Conservation (phyloP, 2,888 invertebrate species). For the Encarsia formosa region DNA sequence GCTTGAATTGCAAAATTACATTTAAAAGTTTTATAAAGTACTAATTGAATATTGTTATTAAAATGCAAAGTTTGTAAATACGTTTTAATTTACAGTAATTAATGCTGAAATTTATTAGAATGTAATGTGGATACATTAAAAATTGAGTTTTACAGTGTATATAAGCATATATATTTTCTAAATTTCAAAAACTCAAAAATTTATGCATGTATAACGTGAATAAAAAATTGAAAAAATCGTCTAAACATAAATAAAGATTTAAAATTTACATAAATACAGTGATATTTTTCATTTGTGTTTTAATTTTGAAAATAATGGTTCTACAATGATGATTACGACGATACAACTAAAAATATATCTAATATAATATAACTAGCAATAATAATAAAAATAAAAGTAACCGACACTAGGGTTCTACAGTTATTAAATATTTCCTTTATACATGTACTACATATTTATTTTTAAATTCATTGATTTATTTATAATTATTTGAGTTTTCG, state of each 20-base stretch:
- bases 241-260: slow-evolving; percentile 20
- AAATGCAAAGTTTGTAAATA: slow-evolving; percentile 5
- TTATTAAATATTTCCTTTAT: slow-evolving; percentile 30
- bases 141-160: slow-evolving; percentile 6
- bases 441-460: slow-evolving; percentile 27
- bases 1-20: slow-evolving; percentile 1
- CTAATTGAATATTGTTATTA: slow-evolving; percentile 13
- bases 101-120: slow-evolving; percentile 11
- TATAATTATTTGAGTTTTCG: slow-evolving; percentile 23
- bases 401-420: slow-evolving; percentile 26
- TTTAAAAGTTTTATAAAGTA: slow-evolving; percentile 11
- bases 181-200: slow-evolving; percentile 22
- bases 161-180: slow-evolving; percentile 12
- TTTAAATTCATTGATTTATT: slow-evolving; percentile 27
- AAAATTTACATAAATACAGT: slow-evolving; percentile 29
- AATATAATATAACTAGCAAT: slow-evolving; percentile 11
- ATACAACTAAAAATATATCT: slow-evolving; percentile 16
- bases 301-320: slow-evolving; percentile 25
- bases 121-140: slow-evolving; percentile 13
- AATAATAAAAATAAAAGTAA: slow-evolving; percentile 20
- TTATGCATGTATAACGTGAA: slow-evolving; percentile 15
- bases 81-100: slow-evolving; percentile 5
- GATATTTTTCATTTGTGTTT: slow-evolving; percentile 23
- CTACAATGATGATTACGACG: slow-evolving; percentile 24
- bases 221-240: slow-evolving; percentile 25